Base-by-base conservation (phyloP, 37 sponge, comb jelly and placozoan species). In the Mnemiopsis leidyi region DNA sequence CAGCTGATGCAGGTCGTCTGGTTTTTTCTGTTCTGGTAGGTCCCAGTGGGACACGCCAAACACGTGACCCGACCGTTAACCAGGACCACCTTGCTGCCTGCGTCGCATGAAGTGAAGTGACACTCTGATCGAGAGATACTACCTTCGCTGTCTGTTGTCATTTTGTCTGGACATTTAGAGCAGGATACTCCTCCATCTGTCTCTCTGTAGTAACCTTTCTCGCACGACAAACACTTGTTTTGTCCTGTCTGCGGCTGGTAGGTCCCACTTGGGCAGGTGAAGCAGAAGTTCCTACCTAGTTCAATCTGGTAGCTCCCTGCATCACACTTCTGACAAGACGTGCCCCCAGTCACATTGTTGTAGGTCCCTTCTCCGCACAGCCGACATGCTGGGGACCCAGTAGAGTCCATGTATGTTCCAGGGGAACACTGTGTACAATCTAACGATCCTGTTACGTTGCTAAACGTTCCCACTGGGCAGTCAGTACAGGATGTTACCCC, bases 301-400 rank as follows among this genome's bases (percentile, higher is more conserved):
- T 85, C 90, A 28, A 85, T 40, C 90, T 85, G 90, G 90, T 85
- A 85, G 48, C 3, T 20, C 25, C 90, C 90, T 5, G 61, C 90
- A 13, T 13, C 26, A 33, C 90, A 85, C 90, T 40, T 26, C 90
- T 38, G 32, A 37, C 90, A 85, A 0, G 40, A 13, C 24, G 48
- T 33, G 0, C 61, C 90, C 5, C 61, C 40, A 0, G 90, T 33
- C 28, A 25, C 61, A 40, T 39, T 33, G 35, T 39, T 85, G 29
- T 85, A 85, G 25, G 61, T 85, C 38, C 90, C 90, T 25, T 18
- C 29, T 9, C 48, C 48, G 48, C 90, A 85, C 90, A 33, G 2
- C 1, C 28, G 0, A 23, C 90, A 85, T 0, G 90, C 39, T n/a
- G 26, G 48, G 0, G 24, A 36, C 29, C 90, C 90, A 39, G 48